Percentiles rank a stretch among this genome's conserved stretches.
phyloP scores from a whole-genome alignment of 2,113 vertebrate genomes.

The Cebidichthys violaceus region DNA sequence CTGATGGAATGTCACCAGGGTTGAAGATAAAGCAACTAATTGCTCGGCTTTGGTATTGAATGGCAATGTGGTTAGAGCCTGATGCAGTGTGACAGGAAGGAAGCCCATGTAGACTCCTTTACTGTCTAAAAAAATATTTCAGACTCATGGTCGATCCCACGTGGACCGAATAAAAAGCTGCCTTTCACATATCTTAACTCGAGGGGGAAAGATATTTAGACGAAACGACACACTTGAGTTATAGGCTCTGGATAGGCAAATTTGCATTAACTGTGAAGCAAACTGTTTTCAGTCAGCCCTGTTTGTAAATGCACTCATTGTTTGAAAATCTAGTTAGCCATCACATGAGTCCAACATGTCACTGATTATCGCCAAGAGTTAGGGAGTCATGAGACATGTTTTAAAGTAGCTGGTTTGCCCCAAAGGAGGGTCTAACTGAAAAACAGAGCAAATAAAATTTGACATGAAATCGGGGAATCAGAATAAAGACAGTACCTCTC shows the following conservation, averaged over 20 bases:
- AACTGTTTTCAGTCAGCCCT: conserved; percentile 59
- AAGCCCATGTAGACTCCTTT: conserved; percentile 51
- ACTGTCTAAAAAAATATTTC: conserved; percentile 34
- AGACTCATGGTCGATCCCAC: conserved; percentile 48
- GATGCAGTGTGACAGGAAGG: conserved; percentile 60
- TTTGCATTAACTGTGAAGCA: conserved; percentile 68
- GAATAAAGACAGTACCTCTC: background rate
- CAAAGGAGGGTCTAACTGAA: conserved; percentile 18
- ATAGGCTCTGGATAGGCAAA: conserved; percentile 42
- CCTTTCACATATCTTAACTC: conserved; percentile 51
- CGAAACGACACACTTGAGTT: conserved; percentile 28
- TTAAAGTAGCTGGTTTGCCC: conserved; percentile 67
- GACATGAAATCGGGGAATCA: background rate
- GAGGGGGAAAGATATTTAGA: conserved; percentile 35
- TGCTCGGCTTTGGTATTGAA: conserved; percentile 70
- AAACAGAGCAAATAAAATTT: background rate
- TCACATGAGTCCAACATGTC: conserved; percentile 86
- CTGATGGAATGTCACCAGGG: conserved; percentile 59
- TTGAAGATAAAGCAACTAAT: conserved; percentile 79
- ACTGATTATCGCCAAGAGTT: conserved; percentile 80
- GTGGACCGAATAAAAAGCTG: conserved; percentile 46
- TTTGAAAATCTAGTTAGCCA: conserved; percentile 84
- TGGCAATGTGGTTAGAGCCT: conserved; percentile 52
- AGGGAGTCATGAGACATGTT: conserved; percentile 83
- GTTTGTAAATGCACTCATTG: conserved; percentile 83